Base-by-base conservation (phyloP, 2,113 vertebrate genomes). In the Gambusia affinis region DNA sequence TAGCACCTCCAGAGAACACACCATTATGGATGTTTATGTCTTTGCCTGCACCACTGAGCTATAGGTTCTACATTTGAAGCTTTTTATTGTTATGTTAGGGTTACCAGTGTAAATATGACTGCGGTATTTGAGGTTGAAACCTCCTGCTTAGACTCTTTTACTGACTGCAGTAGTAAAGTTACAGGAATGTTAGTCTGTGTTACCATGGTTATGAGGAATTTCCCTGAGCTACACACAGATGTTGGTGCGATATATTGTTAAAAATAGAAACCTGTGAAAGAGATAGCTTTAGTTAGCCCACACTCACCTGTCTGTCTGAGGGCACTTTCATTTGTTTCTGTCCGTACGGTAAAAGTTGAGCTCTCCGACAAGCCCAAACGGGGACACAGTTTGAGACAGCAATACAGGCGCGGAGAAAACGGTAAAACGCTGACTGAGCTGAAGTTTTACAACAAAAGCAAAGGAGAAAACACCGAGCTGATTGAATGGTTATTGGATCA, bases 221-320 rank as follows among this genome's bases (percentile, higher is more conserved):
- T 44, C 1, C 12, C 3, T 27, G 27, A 11, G 24, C 30, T 12
- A 28, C 29, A 67, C 39, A 37, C 51, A 28, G 14, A 42, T 28
- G 31, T 66, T 68, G 7, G 19, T 6, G 44, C 15, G 15, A 17
- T 15, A n/a, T 31, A 65, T 0, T 15, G 4, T 10, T 11, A 17
- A 27, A 17, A 39, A 44, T 4, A 47, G 6, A 47, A 47, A 47
- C 44, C 44, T 19, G 44, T 19, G 15, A 47, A 19, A 47, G 17
- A 47, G 44, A 47, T 8, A 57, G 51, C 8, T 57, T n/a, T 24
- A 10, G 24, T 57, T n/a, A 57, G 51, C 51, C 22, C 42, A 54
- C 71, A 76, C 90, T 87, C 86, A 92, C 91, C 91, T 90, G 90
- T 84, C 79, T 44, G 75, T 39, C 67, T 12, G 1, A 57, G 51